These are phyloP conservation scores for Sylvilagus bachmani DNA, from an alignment of 2,113 vertebrate genomes.

Conservation along the genomic window DNA sequence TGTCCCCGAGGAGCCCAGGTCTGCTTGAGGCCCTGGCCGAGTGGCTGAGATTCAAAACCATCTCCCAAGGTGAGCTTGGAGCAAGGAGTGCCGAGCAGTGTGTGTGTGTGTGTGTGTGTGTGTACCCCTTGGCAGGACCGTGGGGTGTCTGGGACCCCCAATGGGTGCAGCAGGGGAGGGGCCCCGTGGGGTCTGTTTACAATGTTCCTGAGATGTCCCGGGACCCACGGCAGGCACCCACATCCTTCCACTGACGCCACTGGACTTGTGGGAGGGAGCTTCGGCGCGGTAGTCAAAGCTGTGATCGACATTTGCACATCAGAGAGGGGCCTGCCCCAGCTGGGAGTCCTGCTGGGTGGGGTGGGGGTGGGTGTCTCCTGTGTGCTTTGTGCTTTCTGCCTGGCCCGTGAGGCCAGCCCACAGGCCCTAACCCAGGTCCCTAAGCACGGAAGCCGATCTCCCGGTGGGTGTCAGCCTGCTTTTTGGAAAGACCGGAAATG, in stretches of 20 bases:
- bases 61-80: neutral
- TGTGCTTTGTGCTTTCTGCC: neutral
- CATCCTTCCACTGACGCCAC: neutral
- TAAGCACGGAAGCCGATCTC: neutral
- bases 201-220: neutral
- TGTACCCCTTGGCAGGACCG: neutral
- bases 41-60: neutral
- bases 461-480: neutral
- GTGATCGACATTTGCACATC: neutral
- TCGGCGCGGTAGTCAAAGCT: neutral
- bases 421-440: neutral
- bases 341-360: neutral
- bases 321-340: neutral
- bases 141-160: neutral
- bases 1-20: neutral
- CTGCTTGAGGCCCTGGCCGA: neutral
- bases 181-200: neutral
- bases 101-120: too few relatives aligned
- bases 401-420: neutral
- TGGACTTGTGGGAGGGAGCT: neutral
- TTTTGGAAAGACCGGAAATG: constrained; percentile 54
- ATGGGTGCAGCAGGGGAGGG: neutral
- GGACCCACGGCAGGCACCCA: neutral
- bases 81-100: too few relatives aligned
- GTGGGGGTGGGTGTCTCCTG: too few relatives aligned